Percentiles rank a stretch among this genome's conserved stretches.
Conservation (phyloP, 2,797 vertebrate species). For the Chloroceryle inda region DNA sequence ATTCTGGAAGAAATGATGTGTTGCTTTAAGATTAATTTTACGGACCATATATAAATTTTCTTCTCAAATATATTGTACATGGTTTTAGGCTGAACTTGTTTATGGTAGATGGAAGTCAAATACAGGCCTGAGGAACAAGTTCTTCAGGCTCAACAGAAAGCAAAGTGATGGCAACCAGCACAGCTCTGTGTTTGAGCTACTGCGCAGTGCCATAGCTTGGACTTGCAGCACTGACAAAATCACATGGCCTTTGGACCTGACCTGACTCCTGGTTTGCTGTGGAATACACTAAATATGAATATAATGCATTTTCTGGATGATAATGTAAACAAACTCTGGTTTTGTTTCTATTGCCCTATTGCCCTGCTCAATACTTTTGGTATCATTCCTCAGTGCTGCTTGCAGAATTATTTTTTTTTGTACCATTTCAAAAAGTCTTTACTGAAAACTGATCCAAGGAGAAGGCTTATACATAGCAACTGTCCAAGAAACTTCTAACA, state of each 20-base stretch:
- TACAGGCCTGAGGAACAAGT: not conserved
- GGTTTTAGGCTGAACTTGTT: not conserved
- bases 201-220: not conserved
- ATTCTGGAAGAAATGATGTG: not conserved
- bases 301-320: not conserved
- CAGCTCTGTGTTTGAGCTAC: not conserved
- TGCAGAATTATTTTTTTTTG: not conserved
- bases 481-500: not conserved
- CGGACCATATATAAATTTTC: not conserved
- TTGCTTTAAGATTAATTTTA: not conserved
- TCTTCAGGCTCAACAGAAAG: not conserved
- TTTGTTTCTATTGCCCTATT: not conserved
- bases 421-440: not conserved
- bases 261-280: not conserved
- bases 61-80: not conserved
- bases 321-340: not conserved
- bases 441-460: not conserved
- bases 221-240: not conserved
- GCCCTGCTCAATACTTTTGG: not conserved
- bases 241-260: not conserved
- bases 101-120: not conserved
- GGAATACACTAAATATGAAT: not conserved
- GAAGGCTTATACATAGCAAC: not conserved
- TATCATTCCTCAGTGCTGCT: not conserved
- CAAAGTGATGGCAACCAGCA: not conserved